These are phyloP conservation scores for Laothoe populi DNA, from an alignment of 2,888 invertebrate genomes.

Conservation along the genomic window DNA sequence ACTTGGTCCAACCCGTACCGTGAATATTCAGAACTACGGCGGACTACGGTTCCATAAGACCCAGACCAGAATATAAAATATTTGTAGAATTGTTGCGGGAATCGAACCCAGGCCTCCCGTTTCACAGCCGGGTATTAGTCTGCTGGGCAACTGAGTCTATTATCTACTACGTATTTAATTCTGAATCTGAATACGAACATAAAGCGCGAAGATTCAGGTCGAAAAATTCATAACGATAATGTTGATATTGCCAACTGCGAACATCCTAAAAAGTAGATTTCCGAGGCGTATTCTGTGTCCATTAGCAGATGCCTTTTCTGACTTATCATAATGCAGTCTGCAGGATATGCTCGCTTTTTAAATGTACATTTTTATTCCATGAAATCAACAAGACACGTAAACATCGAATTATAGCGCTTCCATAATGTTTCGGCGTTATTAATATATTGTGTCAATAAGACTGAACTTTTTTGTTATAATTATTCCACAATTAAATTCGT, in stretches of 20 bases:
- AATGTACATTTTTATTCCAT: background rate
- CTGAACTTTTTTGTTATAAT: too few relatives aligned
- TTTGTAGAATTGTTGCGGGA: too few relatives aligned
- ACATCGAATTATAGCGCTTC: background rate
- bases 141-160: too few relatives aligned
- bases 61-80: too few relatives aligned
- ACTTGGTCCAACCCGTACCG: too few relatives aligned
- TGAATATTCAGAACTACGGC: too few relatives aligned
- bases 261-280: conserved; percentile 8
- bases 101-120: too few relatives aligned
- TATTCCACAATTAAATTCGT: too few relatives aligned
- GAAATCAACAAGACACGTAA: background rate
- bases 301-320: conserved; percentile 20
- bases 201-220: background rate
- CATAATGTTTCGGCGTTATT: background rate
- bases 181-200: background rate
- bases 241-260: conserved; percentile 11
- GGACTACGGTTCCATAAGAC: too few relatives aligned
- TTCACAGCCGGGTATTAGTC: too few relatives aligned
- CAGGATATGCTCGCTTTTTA: conserved; percentile 5
- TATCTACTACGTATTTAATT: too few relatives aligned
- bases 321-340: conserved; percentile 13
- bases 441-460: too few relatives aligned
- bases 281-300: conserved; percentile 2
- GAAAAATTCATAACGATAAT: conserved; percentile 13